A percentile compares a stretch with the other conserved stretches of the same genome.
Evolutionary conservation across 2,113 vertebrate species (phyloP).

Genomic region (Cheilinus undulatus): DNA sequence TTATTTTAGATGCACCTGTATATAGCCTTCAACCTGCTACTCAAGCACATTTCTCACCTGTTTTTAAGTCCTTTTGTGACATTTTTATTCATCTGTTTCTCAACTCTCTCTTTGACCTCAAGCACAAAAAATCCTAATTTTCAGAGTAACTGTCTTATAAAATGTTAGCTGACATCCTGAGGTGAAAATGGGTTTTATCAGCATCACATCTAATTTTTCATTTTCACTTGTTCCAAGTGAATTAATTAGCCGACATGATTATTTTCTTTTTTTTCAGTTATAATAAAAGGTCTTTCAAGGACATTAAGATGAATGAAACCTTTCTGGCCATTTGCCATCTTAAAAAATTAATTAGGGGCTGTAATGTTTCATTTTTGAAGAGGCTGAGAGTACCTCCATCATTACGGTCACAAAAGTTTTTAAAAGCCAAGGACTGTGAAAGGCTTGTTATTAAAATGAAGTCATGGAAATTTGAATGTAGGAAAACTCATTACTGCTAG

Average conservation of each 20-base stretch:
- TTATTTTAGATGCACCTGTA: no score
- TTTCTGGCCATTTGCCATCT: conserved; percentile 40
- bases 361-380: conserved; percentile 25
- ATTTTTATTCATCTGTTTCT: conserved; percentile 5
- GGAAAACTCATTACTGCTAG: conserved; percentile 29
- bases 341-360: conserved; percentile 42
- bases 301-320: conserved; percentile 44
- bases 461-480: conserved; percentile 34
- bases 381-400: conserved; percentile 7
- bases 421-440: conserved; percentile 20
- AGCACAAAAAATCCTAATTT: background rate
- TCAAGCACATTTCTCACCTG: no score
- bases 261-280: conserved; percentile 52
- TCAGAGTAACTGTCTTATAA: background rate
- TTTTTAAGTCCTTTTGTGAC: background rate
- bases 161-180: conserved; percentile 15
- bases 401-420: conserved; percentile 17
- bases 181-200: no score
- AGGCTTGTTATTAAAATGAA: conserved; percentile 4
- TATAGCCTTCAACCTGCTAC: no score
- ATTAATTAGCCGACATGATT: conserved; percentile 41
- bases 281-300: conserved; percentile 47
- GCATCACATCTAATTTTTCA: conserved; percentile 13
- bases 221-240: conserved; percentile 21
- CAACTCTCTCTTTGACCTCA: conserved; percentile 1